Evolutionary conservation across 2,113 vertebrate genomes (phyloP).

Genomic region (Dolichotis patagonum): DNA sequence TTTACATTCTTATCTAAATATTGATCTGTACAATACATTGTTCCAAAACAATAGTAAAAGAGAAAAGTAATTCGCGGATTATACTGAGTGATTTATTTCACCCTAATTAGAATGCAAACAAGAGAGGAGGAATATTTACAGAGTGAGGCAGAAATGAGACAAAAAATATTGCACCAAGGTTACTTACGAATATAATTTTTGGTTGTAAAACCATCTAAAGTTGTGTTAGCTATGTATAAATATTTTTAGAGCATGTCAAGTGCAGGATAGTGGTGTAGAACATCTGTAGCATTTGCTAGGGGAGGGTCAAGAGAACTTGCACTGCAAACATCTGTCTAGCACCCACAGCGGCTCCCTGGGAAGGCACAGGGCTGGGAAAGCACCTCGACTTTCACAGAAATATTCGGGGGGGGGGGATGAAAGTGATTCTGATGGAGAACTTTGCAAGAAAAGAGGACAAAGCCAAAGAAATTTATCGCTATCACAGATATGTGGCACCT

Average conservation of each 20-base stretch:
- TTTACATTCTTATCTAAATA: not conserved
- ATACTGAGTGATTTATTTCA: not conserved
- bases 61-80: not conserved
- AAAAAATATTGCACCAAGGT: not conserved
- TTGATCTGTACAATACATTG: not conserved
- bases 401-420: not conserved
- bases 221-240: not conserved
- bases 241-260: not conserved
- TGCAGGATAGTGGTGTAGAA: not conserved
- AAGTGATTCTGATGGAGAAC: not conserved
- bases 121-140: not conserved
- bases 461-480: not conserved
- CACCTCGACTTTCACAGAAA: not conserved
- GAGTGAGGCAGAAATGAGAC: not conserved
- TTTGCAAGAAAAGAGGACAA: not conserved
- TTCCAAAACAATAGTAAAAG: slow-evolving; percentile 16
- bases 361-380: not conserved
- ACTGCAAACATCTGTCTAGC: not conserved
- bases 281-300: not conserved
- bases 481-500: not conserved
- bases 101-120: not conserved
- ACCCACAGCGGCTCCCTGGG: not conserved
- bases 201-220: not conserved
- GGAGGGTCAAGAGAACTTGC: slow-evolving; percentile 22
- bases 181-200: not conserved